phyloP scores from a whole-genome alignment of 2,113 vertebrate genomes.

The Atherinomorus stipes region DNA sequence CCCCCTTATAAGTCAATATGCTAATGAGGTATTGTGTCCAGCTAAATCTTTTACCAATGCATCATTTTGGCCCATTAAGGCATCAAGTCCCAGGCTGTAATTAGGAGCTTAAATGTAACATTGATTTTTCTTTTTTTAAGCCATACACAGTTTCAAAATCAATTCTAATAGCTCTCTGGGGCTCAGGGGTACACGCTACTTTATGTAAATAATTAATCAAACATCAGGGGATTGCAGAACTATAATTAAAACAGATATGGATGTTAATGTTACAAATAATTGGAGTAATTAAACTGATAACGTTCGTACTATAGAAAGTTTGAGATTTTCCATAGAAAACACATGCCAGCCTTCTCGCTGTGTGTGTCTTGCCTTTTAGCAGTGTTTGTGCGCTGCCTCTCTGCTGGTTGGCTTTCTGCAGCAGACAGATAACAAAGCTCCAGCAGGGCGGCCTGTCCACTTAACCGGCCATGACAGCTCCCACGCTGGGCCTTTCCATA shows the following conservation, averaged over 20 bases:
- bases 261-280: constrained; percentile 4
- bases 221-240: not conserved
- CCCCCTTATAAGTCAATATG: constrained; percentile 31
- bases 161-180: not conserved
- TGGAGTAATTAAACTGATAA: constrained; percentile 20
- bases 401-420: constrained; percentile 46
- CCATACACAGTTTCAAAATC: constrained; percentile 17
- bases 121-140: constrained; percentile 26
- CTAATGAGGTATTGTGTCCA: constrained; percentile 44
- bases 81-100: constrained; percentile 39
- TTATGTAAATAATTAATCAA: not conserved
- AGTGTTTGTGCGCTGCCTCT: not conserved
- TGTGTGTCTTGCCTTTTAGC: constrained; percentile 46
- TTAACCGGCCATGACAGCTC: constrained; percentile 60
- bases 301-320: constrained; percentile 15
- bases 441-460: constrained; percentile 62
- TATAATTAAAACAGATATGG: constrained; percentile 12
- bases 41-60: constrained; percentile 20
- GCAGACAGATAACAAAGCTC: constrained; percentile 67
- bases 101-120: constrained; percentile 19
- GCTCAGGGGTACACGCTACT: not conserved
- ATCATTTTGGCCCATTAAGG: constrained; percentile 45
- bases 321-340: constrained; percentile 14
- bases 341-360: constrained; percentile 13
- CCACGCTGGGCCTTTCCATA: constrained; percentile 57